Conservation (phyloP, 2,113 vertebrate species). For the Mungos mungo region DNA sequence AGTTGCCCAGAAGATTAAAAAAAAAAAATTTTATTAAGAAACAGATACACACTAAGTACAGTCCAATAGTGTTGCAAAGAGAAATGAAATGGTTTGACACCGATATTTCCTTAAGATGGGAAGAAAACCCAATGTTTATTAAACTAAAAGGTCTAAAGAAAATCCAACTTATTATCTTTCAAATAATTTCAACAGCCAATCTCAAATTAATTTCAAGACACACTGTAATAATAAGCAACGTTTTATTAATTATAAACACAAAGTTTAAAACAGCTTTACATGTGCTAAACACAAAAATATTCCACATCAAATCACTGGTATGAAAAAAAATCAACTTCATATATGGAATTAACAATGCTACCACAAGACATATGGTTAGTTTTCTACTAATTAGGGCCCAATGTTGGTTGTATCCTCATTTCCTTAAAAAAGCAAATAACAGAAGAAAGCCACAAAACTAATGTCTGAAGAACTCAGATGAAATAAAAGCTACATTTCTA, state of each 20-base stretch:
- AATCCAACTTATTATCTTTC: constrained; percentile 39
- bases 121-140: constrained; percentile 41
- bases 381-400: not conserved
- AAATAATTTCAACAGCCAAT: constrained; percentile 31
- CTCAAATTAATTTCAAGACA: constrained; percentile 1
- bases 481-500: constrained; percentile 9
- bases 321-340: not conserved
- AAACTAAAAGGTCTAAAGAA: constrained; percentile 22
- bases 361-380: not conserved
- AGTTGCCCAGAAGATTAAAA: not conserved
- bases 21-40: constrained; percentile 23
- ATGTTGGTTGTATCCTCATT: not conserved
- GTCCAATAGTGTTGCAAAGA: not conserved
- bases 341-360: not conserved
- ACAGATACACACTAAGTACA: not conserved
- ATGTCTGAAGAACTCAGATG: not conserved
- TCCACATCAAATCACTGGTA: not conserved
- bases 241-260: constrained; percentile 52
- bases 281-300: not conserved
- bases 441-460: constrained; percentile 23
- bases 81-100: constrained; percentile 43
- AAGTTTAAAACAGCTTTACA: constrained; percentile 19
- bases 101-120: not conserved
- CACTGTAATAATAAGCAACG: not conserved
- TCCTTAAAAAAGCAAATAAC: not conserved